phyloP scores from a whole-genome alignment of 2,113 vertebrate genomes.

The Uria lomvia region DNA sequence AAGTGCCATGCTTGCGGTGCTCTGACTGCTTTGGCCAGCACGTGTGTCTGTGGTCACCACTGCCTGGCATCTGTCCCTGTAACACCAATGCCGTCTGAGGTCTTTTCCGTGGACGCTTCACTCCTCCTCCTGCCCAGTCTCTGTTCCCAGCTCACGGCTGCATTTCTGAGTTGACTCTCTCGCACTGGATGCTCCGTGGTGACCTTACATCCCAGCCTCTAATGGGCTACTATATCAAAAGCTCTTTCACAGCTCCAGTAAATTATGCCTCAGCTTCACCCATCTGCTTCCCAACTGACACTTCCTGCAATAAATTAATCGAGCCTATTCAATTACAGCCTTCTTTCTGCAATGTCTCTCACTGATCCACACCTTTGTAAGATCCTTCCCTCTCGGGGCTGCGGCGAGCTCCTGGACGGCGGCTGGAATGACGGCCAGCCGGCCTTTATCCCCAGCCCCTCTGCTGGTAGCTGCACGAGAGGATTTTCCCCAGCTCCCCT shows the following conservation, averaged over 20 bases:
- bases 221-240: constrained; percentile 1
- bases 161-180: neutral
- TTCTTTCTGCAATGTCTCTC: neutral
- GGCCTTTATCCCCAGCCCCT: neutral
- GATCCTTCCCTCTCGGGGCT: neutral
- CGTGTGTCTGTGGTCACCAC: neutral
- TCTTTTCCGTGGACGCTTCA: neutral
- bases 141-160: neutral
- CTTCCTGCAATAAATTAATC: constrained; percentile 53
- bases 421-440: neutral
- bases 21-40: neutral
- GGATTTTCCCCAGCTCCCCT: neutral
- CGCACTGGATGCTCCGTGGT: neutral
- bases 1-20: fast-evolving
- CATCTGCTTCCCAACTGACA: constrained; percentile 48
- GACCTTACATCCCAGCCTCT: neutral
- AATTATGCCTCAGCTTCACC: constrained; percentile 40
- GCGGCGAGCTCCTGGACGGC: neutral
- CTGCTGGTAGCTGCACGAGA: neutral
- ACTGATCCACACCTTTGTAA: neutral
- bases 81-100: neutral
- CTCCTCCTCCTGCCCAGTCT: neutral
- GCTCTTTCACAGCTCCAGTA: constrained; percentile 17
- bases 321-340: neutral
- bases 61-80: neutral